Conservation (phyloP, 1,140 invertebrate species). For the Zeugodacus cucurbitae region DNA sequence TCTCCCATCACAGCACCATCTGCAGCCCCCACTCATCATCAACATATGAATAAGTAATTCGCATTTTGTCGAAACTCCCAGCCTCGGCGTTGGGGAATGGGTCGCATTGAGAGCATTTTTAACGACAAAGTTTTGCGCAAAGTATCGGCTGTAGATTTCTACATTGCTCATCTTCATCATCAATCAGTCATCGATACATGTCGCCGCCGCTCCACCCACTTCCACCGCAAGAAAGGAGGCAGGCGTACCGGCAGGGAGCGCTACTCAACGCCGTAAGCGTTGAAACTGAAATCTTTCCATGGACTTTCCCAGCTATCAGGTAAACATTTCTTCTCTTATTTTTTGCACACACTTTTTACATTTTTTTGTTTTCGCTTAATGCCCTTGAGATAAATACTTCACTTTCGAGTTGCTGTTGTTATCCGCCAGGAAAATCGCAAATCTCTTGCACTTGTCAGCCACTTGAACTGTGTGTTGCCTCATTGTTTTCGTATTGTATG, state of each 20-base stretch:
- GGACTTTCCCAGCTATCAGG: background rate
- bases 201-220: constrained; percentile 19
- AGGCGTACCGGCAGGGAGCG: background rate
- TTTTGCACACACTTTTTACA: background rate
- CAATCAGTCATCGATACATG: constrained; percentile 42
- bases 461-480: constrained; percentile 21
- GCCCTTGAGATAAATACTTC: constrained; percentile 42
- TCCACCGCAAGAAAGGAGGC: background rate
- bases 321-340: background rate
- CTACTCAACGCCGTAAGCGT: background rate
- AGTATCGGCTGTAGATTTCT: constrained; percentile 28
- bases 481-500: background rate
- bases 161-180: constrained; percentile 43
- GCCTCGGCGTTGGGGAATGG: background rate
- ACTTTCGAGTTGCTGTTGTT: constrained; percentile 2
- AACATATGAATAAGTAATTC: constrained; percentile 41
- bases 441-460: background rate
- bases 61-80: background rate
- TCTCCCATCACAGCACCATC: background rate
- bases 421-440: background rate
- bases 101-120: constrained; percentile 11
- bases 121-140: constrained; percentile 13
- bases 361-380: background rate
- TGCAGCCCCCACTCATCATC: background rate
- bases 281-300: background rate